A percentile compares a stretch with the other conserved stretches of the same genome.
These are phyloP conservation scores for Battus philenor DNA, from an alignment of 1,140 invertebrate genomes.

Conservation along the genomic window DNA sequence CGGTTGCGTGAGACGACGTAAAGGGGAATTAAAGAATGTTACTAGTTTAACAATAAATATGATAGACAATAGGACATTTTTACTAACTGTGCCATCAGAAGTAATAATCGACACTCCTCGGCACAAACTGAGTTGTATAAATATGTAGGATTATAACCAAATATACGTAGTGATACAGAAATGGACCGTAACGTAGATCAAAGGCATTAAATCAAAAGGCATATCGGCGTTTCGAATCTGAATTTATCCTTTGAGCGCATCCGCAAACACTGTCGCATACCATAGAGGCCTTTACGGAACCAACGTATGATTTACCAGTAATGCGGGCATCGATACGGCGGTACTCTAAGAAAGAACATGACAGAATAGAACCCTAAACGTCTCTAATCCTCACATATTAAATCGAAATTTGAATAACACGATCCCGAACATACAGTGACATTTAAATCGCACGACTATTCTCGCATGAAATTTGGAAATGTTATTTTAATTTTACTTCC, in stretches of 20 bases:
- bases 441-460: constrained; percentile 3
- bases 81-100: too few species aligned
- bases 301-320: neutral
- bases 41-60: too few species aligned
- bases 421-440: neutral
- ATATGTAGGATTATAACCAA: too few species aligned
- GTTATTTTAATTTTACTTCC: too few species aligned
- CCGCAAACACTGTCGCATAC: neutral
- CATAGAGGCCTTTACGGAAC: neutral
- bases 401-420: constrained; percentile 25
- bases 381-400: constrained; percentile 21
- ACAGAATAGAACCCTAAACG: constrained; percentile 19
- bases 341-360: constrained; percentile 13
- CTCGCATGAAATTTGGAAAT: too few species aligned
- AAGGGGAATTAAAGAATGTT: too few species aligned
- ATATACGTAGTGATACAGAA: too few species aligned
- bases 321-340: constrained; percentile 1
- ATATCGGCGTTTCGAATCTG: constrained; percentile 2
- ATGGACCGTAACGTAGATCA: too few species aligned
- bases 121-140: too few species aligned
- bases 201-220: constrained; percentile 8
- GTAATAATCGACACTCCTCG: too few species aligned
- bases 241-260: neutral
- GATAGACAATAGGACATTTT: too few species aligned
- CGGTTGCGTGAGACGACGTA: too few species aligned